phyloP scores from a whole-genome alignment of 2,888 invertebrate species.

The Asteroscopus sphinx region DNA sequence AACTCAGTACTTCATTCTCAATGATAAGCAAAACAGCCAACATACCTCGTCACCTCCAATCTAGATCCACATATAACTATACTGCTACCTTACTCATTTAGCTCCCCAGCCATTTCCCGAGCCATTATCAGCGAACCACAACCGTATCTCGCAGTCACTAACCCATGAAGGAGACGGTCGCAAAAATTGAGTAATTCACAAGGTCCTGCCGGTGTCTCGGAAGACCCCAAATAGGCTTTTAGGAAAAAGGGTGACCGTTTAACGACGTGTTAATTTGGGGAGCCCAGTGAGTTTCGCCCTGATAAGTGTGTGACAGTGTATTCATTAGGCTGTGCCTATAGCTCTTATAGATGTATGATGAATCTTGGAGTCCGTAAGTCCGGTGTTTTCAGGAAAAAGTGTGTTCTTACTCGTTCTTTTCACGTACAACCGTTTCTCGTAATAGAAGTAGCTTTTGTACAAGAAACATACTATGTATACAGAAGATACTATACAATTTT shows the following conservation, averaged over 20 bases:
- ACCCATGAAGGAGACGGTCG: slow-evolving; percentile 41
- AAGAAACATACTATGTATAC: no score
- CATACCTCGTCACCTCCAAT: slow-evolving; percentile 15
- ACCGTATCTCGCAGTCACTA: slow-evolving; percentile 39
- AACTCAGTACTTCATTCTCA: neutral
- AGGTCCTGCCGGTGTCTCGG: slow-evolving; percentile 48
- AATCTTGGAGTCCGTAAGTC: slow-evolving; percentile 18
- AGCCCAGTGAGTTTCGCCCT: slow-evolving; percentile 55
- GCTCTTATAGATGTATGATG: slow-evolving; percentile 17
- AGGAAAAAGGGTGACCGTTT: slow-evolving; percentile 63
- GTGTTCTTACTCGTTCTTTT: no score
- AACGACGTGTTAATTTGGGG: slow-evolving; percentile 71
- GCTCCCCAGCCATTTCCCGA: slow-evolving; percentile 36
- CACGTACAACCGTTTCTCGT: no score
- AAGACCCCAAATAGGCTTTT: slow-evolving; percentile 63
- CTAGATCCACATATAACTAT: slow-evolving; percentile 28
- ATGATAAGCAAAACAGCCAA: slow-evolving; percentile 5
- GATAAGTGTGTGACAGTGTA: slow-evolving; percentile 58
- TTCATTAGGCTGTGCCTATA: slow-evolving; percentile 46
- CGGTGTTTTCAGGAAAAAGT: slow-evolving; percentile 7
- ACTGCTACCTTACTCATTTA: slow-evolving; percentile 31
- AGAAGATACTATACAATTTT: no score
- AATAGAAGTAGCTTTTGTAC: no score
- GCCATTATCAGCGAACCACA: slow-evolving; percentile 49
- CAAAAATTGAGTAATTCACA: slow-evolving; percentile 61